Evolutionary conservation across 2,797 vertebrate genomes (phyloP).

Genomic region (Sebastes steindachneri): DNA sequence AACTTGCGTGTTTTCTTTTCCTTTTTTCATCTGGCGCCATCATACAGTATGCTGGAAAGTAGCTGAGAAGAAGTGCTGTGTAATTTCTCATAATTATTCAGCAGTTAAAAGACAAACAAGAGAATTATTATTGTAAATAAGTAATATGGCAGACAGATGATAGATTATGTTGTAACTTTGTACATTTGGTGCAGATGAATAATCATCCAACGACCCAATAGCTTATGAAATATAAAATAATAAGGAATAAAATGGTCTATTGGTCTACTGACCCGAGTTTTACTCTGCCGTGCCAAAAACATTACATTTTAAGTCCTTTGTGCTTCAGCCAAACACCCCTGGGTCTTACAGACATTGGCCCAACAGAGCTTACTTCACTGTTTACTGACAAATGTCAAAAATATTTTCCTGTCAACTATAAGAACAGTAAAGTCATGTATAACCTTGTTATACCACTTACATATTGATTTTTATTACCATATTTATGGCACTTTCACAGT

Average conservation of each 20-base stretch:
- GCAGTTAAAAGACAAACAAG: neutral
- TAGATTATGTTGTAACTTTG: neutral
- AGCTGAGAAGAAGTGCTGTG: neutral
- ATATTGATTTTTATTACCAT: neutral
- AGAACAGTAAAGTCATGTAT: neutral
- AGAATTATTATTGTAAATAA: neutral
- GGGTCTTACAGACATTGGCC: neutral
- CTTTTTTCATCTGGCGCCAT: neutral
- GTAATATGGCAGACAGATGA: neutral
- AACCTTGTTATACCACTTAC: neutral
- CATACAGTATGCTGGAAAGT: slow-evolving; percentile 5
- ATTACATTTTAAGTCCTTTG: slow-evolving; percentile 5
- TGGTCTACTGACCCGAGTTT: neutral
- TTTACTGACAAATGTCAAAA: slow-evolving; percentile 26
- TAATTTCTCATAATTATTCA: slow-evolving; percentile 4
- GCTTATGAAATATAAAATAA: neutral
- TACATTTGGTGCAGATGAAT: neutral
- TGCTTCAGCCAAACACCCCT: neutral
- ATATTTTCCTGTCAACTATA: neutral
- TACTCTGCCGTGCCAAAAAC: slow-evolving; percentile 4
- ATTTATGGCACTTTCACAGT: neutral
- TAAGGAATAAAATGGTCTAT: neutral
- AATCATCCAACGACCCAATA: neutral
- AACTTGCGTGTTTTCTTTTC: slow-evolving; percentile 23
- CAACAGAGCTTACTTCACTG: slow-evolving; percentile 2